Evolutionary conservation across 2,888 invertebrate genomes (phyloP).

Genomic region (Archaeoteleia sp.): DNA sequence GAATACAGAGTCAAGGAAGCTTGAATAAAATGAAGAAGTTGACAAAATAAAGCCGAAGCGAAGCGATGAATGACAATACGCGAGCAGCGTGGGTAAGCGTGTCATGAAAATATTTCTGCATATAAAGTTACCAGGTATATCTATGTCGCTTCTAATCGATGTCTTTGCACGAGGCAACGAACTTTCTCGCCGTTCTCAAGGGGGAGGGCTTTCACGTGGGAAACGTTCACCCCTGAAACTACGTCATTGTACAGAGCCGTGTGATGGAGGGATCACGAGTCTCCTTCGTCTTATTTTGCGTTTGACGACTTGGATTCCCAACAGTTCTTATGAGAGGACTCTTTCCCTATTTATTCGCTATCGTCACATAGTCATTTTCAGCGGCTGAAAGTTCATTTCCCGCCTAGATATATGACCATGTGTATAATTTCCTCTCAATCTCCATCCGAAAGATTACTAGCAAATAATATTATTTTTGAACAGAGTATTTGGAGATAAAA

Average conservation of each 20-base stretch:
- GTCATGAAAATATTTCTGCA: slow-evolving; percentile 48
- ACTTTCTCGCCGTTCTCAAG: slow-evolving; percentile 43
- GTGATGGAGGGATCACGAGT: slow-evolving; percentile 39
- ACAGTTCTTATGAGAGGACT: slow-evolving; percentile 8
- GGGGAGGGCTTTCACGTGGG: slow-evolving; percentile 50
- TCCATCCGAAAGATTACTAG: too few species aligned
- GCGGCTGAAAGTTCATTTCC: slow-evolving; percentile 9
- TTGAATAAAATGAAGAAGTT: slow-evolving; percentile 33
- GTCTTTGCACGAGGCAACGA: slow-evolving; percentile 52
- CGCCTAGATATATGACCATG: too few species aligned
- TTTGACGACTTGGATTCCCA: slow-evolving; percentile 37
- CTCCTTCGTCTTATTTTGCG: slow-evolving; percentile 40
- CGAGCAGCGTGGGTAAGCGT: slow-evolving; percentile 31
- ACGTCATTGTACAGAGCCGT: slow-evolving; percentile 45
- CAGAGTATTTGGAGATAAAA: too few species aligned
- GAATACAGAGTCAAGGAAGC: slow-evolving; percentile 15
- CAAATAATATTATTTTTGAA: too few species aligned
- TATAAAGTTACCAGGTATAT: slow-evolving; percentile 43
- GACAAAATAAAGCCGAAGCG: slow-evolving; percentile 16
- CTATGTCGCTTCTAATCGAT: slow-evolving; percentile 52
- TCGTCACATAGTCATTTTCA: slow-evolving; percentile 10
- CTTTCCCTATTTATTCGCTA: slow-evolving; percentile 14
- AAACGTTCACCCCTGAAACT: slow-evolving; percentile 45
- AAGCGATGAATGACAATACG: slow-evolving; percentile 34
- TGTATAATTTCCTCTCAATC: too few species aligned